Percentiles rank a stretch among this genome's conserved stretches.
Evolutionary conservation across 2,888 invertebrate species (phyloP).

Genomic region (Orthosia incerta): DNA sequence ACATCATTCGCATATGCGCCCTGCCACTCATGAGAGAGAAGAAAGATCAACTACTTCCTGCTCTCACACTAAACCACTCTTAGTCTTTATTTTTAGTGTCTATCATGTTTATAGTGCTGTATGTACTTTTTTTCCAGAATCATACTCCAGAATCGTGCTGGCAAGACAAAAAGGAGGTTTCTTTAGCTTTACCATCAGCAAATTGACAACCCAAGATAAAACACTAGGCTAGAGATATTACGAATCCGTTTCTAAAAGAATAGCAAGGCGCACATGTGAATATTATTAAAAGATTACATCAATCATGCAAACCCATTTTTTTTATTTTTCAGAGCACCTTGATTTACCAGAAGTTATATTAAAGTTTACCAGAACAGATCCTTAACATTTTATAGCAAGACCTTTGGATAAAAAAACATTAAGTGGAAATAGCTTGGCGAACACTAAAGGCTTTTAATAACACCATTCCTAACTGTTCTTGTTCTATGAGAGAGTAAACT

Average conservation of each 20-base stretch:
- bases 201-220: background rate
- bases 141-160: too few relatives aligned
- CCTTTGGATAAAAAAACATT: slow-evolving; percentile 53
- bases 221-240: background rate
- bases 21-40: too few relatives aligned
- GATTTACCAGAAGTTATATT: slow-evolving; percentile 39
- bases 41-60: too few relatives aligned
- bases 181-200: background rate
- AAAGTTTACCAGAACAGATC: slow-evolving; percentile 51
- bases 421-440: slow-evolving; percentile 37
- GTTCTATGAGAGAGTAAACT: background rate
- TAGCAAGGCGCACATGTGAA: slow-evolving; percentile 42
- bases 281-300: slow-evolving; percentile 39
- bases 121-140: too few relatives aligned
- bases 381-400: slow-evolving; percentile 54
- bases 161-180: background rate
- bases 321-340: slow-evolving; percentile 42
- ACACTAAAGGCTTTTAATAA: slow-evolving; percentile 35
- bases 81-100: too few relatives aligned
- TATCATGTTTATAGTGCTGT: too few relatives aligned
- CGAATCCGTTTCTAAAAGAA: background rate
- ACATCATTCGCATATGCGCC: slow-evolving; percentile 35
- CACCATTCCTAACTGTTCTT: slow-evolving; percentile 26
- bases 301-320: slow-evolving; percentile 45
- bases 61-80: too few relatives aligned